Evolutionary conservation across 2,888 invertebrate species (phyloP), one percentile per base, ranked within the genome.

Genomic region (Eupithecia insigniata): DNA sequence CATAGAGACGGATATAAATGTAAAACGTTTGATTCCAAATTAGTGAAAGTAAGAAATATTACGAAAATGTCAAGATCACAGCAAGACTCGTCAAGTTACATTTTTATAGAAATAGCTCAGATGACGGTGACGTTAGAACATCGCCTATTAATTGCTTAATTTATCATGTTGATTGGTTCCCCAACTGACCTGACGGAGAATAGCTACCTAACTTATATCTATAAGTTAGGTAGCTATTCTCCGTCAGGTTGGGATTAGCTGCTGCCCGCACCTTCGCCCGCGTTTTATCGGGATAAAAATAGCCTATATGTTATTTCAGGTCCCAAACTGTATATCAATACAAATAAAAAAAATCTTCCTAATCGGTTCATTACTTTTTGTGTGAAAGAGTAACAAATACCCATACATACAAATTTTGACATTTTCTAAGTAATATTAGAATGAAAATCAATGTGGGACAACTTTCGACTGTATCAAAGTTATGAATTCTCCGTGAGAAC

Each of bases 21-120:
- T 62, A 32, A 32, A 32, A 32, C 34, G 10, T 12, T 32, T 67
- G 58, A 62, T 64, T 69, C 60, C 43, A 70, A 26, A 61, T 67
- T 39, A 68, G 68, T 70, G 70, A 70, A 70, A 72, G 70, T 72
- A 70, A 69, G 22, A 34, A 34, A 32, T 60, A n/a, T 60, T 51
- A 61, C 26, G 39, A 46, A 66, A 14, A 62, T 65, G 69, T 64
- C 43, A 55, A 67, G 74, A 71, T 34, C 61, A 62, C 61, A 62
- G 32, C 61, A 32, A 62, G 34, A 62, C 61, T 65, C 39, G 65
- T 65, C 39, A 65, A 62, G 61, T 62, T 39, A 65, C 36, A 65
- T 65, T 65, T 64, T 61, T 22, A 10, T 62, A 62, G 61, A 62
- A 32, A 62, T 62, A 62, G 61, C 32, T 30, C 22, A 32, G 61